phyloP scores from a whole-genome alignment of 2,797 vertebrate species.

The Atherinosoma microstoma region DNA sequence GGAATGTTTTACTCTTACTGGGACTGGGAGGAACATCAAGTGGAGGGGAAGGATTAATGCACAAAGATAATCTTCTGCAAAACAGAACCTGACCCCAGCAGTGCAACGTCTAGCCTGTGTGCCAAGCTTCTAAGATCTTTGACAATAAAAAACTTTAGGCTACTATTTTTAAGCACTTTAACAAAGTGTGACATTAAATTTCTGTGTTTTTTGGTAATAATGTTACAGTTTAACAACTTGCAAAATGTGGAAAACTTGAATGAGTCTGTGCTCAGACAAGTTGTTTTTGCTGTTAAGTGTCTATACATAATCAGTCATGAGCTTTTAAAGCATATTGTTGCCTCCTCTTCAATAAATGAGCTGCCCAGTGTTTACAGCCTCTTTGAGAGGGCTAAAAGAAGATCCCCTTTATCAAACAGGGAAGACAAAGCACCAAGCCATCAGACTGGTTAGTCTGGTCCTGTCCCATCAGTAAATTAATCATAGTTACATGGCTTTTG shows the following conservation, averaged over 20 bases:
- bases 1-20: background rate
- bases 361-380: constrained; percentile 2
- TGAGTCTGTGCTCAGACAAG: background rate
- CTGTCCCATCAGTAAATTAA: constrained; percentile 53
- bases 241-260: background rate
- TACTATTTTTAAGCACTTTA: background rate
- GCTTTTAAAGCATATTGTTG: constrained; percentile 26
- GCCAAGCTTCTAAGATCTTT: too few species aligned
- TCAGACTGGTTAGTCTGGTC: constrained; percentile 51
- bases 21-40: background rate
- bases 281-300: background rate
- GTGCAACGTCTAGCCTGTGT: too few species aligned
- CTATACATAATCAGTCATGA: constrained; percentile 6
- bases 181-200: background rate
- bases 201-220: too few species aligned
- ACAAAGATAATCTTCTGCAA: too few species aligned
- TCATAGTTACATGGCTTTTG: constrained; percentile 46
- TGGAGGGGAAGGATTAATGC: background rate
- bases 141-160: background rate
- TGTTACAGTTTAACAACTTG: background rate
- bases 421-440: constrained; percentile 53
- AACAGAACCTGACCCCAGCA: background rate
- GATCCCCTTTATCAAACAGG: constrained; percentile 38
- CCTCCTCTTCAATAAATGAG: constrained; percentile 33
- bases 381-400: constrained; percentile 31